Conservation (phyloP, 2,113 vertebrate species). For the Malurus elegans region DNA sequence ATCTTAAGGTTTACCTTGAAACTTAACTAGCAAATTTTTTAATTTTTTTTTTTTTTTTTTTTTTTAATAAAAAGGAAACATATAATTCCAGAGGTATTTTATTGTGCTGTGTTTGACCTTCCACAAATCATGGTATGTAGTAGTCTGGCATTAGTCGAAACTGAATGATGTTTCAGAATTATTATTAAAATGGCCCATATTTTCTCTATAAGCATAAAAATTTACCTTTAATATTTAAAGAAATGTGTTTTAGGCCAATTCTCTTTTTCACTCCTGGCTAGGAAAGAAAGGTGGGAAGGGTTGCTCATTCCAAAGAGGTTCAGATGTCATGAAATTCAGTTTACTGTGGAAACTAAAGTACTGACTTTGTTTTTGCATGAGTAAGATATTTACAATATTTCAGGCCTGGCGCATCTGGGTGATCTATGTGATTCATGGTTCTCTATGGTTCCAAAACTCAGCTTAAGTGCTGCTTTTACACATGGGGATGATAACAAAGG, state of each 20-base stretch:
- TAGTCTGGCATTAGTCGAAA: not conserved
- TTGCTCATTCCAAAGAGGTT: not conserved
- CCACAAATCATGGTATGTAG: not conserved
- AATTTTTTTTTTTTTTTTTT: not conserved
- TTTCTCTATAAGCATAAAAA: not conserved
- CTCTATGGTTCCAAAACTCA: not conserved
- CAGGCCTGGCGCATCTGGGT: not conserved
- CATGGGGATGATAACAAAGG: not conserved
- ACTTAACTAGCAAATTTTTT: not conserved
- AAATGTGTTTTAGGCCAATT: not conserved
- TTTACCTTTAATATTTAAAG: not conserved
- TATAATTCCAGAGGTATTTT: not conserved
- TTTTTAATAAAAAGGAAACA: not conserved
- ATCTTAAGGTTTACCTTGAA: not conserved
- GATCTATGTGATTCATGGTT: not conserved
- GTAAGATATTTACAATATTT: not conserved
- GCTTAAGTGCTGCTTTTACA: not conserved
- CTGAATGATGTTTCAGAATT: not conserved
- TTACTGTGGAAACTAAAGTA: not conserved
- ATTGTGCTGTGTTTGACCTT: not conserved
- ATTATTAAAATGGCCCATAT: not conserved
- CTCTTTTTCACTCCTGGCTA: not conserved
- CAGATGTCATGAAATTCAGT: not conserved
- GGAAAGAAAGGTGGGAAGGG: not conserved
- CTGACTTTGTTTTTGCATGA: not conserved